These are phyloP conservation scores for Zenarchopterus dispar DNA, from an alignment of 2,797 vertebrate genomes.

Conservation along the genomic window DNA sequence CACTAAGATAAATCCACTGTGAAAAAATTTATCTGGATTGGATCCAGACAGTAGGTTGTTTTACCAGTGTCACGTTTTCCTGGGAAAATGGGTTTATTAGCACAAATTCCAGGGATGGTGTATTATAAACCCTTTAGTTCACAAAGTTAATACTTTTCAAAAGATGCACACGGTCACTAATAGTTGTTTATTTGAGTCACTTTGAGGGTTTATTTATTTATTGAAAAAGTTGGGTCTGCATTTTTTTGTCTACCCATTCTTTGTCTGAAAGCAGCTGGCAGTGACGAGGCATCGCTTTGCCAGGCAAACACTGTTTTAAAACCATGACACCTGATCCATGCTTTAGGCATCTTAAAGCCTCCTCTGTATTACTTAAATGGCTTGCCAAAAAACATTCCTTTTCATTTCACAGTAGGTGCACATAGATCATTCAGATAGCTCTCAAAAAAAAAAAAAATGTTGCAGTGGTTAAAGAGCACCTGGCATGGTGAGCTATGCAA, in stretches of 20 bases:
- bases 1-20: no score
- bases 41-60: no score
- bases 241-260: slow-evolving; percentile 26
- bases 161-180: slow-evolving; percentile 17
- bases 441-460: slow-evolving; percentile 36
- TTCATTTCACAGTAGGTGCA: slow-evolving; percentile 56
- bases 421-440: slow-evolving; percentile 23
- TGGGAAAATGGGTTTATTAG: no score
- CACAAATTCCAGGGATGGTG: no score
- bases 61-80: no score
- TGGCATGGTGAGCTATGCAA: slow-evolving; percentile 26
- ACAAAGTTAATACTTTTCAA: not conserved
- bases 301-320: slow-evolving; percentile 70
- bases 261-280: slow-evolving; percentile 64
- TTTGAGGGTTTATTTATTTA: slow-evolving; percentile 49
- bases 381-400: slow-evolving; percentile 56
- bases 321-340: slow-evolving; percentile 75
- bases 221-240: slow-evolving; percentile 56
- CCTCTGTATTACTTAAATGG: slow-evolving; percentile 67
- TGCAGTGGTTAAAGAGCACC: slow-evolving; percentile 47
- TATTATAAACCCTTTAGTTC: not conserved
- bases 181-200: slow-evolving; percentile 37
- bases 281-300: slow-evolving; percentile 48
- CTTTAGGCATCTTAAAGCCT: slow-evolving; percentile 57
- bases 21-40: no score